A percentile compares a stretch with the other conserved stretches of the same genome.
Conservation (phyloP, 2,113 vertebrate species). For the Egretta garzetta region DNA sequence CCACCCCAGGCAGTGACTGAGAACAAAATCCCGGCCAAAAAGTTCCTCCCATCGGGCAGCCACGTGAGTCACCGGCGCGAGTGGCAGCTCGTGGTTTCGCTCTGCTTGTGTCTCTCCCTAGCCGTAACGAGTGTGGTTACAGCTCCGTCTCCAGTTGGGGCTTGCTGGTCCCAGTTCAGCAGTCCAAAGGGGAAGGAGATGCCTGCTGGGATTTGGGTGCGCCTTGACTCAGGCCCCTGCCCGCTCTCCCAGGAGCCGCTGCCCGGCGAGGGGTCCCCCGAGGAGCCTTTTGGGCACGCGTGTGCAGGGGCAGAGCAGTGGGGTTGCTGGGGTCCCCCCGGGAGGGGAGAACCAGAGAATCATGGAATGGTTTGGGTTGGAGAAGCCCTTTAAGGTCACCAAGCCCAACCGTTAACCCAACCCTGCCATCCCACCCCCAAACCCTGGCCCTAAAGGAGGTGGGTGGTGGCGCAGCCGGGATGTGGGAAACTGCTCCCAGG, state of each 20-base stretch:
- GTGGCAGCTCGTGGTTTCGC: not conserved
- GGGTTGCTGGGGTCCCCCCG: fast-evolving
- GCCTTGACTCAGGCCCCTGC: not conserved
- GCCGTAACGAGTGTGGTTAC: not conserved
- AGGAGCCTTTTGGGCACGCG: not conserved
- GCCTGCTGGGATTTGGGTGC: not conserved
- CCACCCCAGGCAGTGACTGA: not conserved
- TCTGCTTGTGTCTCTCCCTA: not conserved
- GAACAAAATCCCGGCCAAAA: not conserved
- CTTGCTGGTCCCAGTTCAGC: not conserved
- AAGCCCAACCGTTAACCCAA: too few relatives aligned
- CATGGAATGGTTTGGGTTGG: too few relatives aligned
- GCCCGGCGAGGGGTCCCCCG: fast-evolving
- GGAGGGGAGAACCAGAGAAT: not conserved
- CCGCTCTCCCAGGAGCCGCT: not conserved
- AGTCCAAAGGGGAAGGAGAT: not conserved
- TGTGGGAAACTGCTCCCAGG: not conserved
- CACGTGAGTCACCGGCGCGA: not conserved
- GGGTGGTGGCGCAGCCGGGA: not conserved
- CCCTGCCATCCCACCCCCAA: too few relatives aligned
- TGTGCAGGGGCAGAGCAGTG: not conserved
- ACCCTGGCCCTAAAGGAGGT: not conserved
- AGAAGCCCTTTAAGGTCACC: too few relatives aligned
- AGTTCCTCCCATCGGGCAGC: not conserved
- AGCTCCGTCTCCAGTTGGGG: not conserved